These are phyloP conservation scores for Drosophila meridiana DNA, from an alignment of 2,888 invertebrate species.

Conservation along the genomic window DNA sequence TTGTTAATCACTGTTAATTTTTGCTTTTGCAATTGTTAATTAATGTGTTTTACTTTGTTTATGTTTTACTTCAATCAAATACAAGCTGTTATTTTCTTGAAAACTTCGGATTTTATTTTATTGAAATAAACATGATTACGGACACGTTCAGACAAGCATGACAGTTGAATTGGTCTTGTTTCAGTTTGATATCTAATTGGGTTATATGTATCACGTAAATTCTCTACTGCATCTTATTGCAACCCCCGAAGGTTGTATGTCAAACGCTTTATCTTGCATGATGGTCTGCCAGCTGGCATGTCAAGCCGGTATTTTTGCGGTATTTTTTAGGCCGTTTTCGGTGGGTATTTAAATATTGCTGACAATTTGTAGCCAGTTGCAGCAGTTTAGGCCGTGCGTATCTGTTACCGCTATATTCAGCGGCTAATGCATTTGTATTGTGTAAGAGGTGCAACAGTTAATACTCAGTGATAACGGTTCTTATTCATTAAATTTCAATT, in stretches of 20 bases:
- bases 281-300: neutral
- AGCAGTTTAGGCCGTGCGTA: neutral
- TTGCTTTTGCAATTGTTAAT: constrained; percentile 12
- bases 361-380: neutral
- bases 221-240: neutral
- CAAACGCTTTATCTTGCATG: neutral
- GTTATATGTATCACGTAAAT: neutral
- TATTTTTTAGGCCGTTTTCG: constrained; percentile 16
- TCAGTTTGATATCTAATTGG: neutral
- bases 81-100: constrained; percentile 35
- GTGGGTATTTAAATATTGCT: neutral
- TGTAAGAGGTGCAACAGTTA: constrained; percentile 20
- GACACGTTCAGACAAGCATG: constrained; percentile 11
- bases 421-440: constrained; percentile 22
- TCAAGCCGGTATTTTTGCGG: neutral
- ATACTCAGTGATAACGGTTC: constrained; percentile 8
- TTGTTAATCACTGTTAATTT: constrained; percentile 18
- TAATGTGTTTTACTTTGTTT: constrained; percentile 38
- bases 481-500: neutral
- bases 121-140: neutral
- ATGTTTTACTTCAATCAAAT: constrained; percentile 42
- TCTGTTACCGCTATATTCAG: constrained; percentile 27
- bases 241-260: neutral
- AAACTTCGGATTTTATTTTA: neutral
- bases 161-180: neutral